Base-by-base conservation (phyloP, 2,113 vertebrate species). In the Channa maculata region DNA sequence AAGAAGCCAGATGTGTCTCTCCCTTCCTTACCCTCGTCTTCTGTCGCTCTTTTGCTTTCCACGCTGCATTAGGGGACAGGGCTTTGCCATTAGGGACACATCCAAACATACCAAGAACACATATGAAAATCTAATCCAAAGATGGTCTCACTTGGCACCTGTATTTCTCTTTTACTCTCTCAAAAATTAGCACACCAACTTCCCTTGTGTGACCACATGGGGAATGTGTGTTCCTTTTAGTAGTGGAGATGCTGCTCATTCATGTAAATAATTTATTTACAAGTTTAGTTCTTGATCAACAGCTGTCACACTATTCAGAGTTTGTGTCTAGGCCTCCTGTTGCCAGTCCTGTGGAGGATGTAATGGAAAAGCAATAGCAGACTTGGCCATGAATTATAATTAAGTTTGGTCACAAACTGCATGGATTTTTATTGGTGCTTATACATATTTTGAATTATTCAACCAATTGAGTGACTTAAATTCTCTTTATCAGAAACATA, bases 181-280 rank as follows among this genome's bases (percentile, higher is more conserved):
- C 69, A 45, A 45, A 71, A 3, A 8, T 60, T 39, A 62, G 63
- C 53, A 62, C 71, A 63, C 51, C 2, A 43, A 44, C 58, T 75
- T 51, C 59, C 69, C n/a, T 86, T 10, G 80, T 78, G 54, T 91
- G 87, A 88, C 85, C 34, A 5, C 61, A 44, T n/a, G 41, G 69
- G 61, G 44, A 73, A 49, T 58, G 6, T 24, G 53, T 24, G 24
- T 24, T 24, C 24, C 3, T 3, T 71, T 72, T 82, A 81, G 58
- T 34, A 36, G 48, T 76, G 53, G 68, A 58, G 48, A 71, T 51
- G 44, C 71, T 79, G 87, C 77, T 89, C 70, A 46, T 66, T 45
- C 75, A 79, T 81, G 68, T 91, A 78, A 86, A 85, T 88, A 85
- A 90, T 86, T 81, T 73, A 87, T 84, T 78, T 66, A 11, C 61